phyloP scores from a whole-genome alignment of 2,797 vertebrate species.

The Enteromius afrohamiltoni region DNA sequence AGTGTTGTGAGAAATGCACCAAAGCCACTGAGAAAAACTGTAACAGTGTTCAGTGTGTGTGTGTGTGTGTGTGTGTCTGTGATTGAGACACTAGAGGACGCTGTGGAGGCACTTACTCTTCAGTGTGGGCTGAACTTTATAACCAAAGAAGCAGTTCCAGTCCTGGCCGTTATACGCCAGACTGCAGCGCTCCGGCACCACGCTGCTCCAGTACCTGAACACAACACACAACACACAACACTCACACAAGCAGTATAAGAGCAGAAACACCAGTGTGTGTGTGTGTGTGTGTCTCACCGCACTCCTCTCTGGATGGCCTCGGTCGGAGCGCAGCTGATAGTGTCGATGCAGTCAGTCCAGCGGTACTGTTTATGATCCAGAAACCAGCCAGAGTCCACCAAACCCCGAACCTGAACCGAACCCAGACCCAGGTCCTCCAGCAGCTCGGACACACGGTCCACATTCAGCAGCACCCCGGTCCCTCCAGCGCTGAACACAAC shows the following conservation, averaged over 20 bases:
- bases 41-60: no score
- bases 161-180: constrained; percentile 90
- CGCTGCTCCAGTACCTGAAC: constrained; percentile 89
- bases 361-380: constrained; percentile 96
- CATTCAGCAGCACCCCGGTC: constrained; percentile 92
- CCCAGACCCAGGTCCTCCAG: constrained; percentile 83
- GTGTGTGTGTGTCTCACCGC: not conserved
- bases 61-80: no score
- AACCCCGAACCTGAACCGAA: constrained; percentile 86
- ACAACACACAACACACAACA: not conserved
- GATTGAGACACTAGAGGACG: constrained; percentile 27
- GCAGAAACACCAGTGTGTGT: not conserved
- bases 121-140: constrained; percentile 94
- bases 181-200: constrained; percentile 90
- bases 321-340: constrained; percentile 80
- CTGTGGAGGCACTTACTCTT: constrained; percentile 80
- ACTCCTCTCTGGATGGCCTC: constrained; percentile 80
- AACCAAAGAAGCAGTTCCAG: constrained; percentile 99
- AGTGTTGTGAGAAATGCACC: no score
- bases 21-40: no score
- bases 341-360: constrained; percentile 89
- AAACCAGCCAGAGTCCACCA: constrained; percentile 95
- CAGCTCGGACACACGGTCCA: constrained; percentile 90
- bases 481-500: constrained; percentile 81
- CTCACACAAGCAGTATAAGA: not conserved